These are phyloP conservation scores for Myotis brandtii DNA, from an alignment of 2,113 vertebrate genomes.

Conservation along the genomic window DNA sequence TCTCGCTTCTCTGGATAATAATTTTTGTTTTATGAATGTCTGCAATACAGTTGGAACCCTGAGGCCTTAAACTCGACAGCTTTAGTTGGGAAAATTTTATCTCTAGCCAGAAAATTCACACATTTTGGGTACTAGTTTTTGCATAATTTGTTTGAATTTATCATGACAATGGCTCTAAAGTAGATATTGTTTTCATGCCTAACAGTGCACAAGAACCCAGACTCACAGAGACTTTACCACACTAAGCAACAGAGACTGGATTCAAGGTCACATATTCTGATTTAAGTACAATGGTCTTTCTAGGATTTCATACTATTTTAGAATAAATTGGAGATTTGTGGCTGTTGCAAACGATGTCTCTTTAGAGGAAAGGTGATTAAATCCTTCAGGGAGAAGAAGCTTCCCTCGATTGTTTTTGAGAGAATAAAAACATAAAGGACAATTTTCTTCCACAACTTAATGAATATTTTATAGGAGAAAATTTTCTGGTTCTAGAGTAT, in stretches of 20 bases:
- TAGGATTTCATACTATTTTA: not conserved
- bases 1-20: not conserved
- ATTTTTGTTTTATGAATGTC: slow-evolving; percentile 30
- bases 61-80: not conserved
- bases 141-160: not conserved
- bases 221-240: not conserved
- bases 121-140: slow-evolving; percentile 29
- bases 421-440: not conserved
- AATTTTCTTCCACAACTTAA: slow-evolving; percentile 21
- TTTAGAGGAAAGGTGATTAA: slow-evolving; percentile 38
- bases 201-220: not conserved
- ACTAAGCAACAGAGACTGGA: not conserved
- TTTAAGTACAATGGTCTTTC: not conserved
- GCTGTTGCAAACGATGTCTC: not conserved
- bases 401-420: not conserved
- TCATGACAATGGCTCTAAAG: not conserved
- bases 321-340: not conserved
- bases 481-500: not conserved
- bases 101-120: not conserved
- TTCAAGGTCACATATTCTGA: slow-evolving; percentile 6
- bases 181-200: not conserved
- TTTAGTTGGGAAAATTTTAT: not conserved
- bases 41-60: not conserved
- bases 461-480: slow-evolving; percentile 61
- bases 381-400: not conserved